phyloP scores from a whole-genome alignment of 1,140 invertebrate species.

The Protaetia brevitarsis region DNA sequence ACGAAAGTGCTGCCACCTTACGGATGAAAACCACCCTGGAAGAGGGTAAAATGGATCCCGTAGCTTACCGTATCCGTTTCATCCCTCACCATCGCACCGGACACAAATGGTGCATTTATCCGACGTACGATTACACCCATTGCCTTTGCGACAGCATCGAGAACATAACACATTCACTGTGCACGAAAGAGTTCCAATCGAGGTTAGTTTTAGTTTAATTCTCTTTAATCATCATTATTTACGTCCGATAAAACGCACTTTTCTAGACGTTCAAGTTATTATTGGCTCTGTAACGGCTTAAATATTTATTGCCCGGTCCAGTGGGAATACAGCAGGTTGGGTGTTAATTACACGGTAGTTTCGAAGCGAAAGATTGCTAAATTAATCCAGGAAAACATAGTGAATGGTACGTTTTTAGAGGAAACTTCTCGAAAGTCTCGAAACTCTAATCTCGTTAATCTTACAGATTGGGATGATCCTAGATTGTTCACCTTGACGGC shows the following conservation, averaged over 20 bases:
- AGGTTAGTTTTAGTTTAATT: conserved; percentile 51
- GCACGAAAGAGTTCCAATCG: conserved; percentile 98
- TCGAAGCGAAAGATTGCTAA: conserved; percentile 98
- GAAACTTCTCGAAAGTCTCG: conserved; percentile 22
- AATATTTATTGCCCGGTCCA: conserved; percentile 98
- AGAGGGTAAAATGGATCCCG: conserved; percentile 98
- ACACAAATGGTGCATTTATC: conserved; percentile 98
- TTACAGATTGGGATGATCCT: conserved; percentile 94
- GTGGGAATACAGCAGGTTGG: conserved; percentile 98
- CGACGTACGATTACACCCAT: conserved; percentile 99
- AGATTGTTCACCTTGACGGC: conserved; percentile 93
- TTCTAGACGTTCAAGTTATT: conserved; percentile 86
- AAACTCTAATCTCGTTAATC: not conserved
- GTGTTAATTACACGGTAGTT: conserved; percentile 96
- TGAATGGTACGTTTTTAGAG: conserved; percentile 60
- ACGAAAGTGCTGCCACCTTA: conserved; percentile 94
- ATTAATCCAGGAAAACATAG: conserved; percentile 83
- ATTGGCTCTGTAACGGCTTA: conserved; percentile 97
- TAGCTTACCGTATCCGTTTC: conserved; percentile 97
- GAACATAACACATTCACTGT: conserved; percentile 97
- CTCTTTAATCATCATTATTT: not conserved
- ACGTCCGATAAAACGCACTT: not conserved
- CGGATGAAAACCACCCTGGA: conserved; percentile 95
- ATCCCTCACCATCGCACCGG: conserved; percentile 89
- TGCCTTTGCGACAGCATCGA: conserved; percentile 99